Conservation (phyloP, 2,888 invertebrate species). For the Nowickia ferox region DNA sequence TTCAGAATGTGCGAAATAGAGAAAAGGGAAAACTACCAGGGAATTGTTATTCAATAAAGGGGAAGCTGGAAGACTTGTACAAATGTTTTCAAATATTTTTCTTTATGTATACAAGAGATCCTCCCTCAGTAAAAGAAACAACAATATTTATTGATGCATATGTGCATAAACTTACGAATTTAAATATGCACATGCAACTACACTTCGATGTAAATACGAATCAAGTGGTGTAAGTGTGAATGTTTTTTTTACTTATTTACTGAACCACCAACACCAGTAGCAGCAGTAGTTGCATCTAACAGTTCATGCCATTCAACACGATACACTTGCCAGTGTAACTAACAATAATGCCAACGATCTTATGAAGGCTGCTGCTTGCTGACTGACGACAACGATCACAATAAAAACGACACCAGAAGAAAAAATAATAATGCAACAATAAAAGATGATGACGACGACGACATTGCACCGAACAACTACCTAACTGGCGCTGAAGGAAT, state of each 20-base stretch:
- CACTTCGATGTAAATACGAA: neutral
- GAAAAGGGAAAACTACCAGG: too few relatives aligned
- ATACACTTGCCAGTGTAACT: constrained; percentile 50
- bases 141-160: neutral
- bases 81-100: too few relatives aligned
- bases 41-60: too few relatives aligned
- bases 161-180: too few relatives aligned
- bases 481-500: neutral
- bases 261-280: constrained; percentile 16
- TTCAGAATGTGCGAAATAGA: too few relatives aligned
- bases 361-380: constrained; percentile 60
- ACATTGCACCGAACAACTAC: constrained; percentile 49
- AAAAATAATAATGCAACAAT: constrained; percentile 23
- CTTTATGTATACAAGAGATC: constrained; percentile 9
- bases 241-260: constrained; percentile 23
- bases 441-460: constrained; percentile 53
- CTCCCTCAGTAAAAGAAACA: constrained; percentile 26
- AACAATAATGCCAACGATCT: constrained; percentile 67
- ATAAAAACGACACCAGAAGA: constrained; percentile 15
- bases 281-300: constrained; percentile 41
- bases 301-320: constrained; percentile 56
- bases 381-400: constrained; percentile 33
- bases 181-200: neutral
- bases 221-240: constrained; percentile 39
- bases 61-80: too few relatives aligned